Percentiles rank a stretch among this genome's conserved stretches.
Conservation (phyloP, 1,140 invertebrate genomes). For the Periplaneta americana region DNA sequence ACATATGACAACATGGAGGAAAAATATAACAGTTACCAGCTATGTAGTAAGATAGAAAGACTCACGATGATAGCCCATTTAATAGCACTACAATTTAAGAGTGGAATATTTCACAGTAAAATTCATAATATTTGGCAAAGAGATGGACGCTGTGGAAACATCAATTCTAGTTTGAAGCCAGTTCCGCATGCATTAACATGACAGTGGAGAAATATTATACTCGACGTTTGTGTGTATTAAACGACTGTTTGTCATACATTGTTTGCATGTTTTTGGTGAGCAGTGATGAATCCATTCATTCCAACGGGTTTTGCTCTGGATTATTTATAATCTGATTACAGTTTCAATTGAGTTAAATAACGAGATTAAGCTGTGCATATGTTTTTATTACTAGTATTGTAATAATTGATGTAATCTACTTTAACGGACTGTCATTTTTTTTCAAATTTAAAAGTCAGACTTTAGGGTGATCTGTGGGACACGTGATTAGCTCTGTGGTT, state of each 20-base stretch:
- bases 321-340: neutral
- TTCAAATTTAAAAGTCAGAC: no score
- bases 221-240: neutral
- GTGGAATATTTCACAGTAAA: no score
- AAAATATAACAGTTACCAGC: no score
- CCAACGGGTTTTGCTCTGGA: neutral
- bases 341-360: neutral
- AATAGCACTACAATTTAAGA: no score
- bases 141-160: no score
- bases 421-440: neutral
- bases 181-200: neutral
- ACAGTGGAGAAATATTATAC: neutral
- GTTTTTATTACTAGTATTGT: neutral
- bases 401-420: neutral
- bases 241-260: neutral
- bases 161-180: no score
- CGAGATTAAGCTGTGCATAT: neutral
- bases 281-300: neutral
- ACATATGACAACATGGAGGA: no score
- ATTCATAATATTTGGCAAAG: no score
- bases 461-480: no score
- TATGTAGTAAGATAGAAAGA: no score
- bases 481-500: no score
- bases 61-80: no score
- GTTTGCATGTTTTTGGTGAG: neutral